Evolutionary conservation across 2,113 vertebrate genomes (phyloP).

Genomic region (Oreotrochilus melanogaster): DNA sequence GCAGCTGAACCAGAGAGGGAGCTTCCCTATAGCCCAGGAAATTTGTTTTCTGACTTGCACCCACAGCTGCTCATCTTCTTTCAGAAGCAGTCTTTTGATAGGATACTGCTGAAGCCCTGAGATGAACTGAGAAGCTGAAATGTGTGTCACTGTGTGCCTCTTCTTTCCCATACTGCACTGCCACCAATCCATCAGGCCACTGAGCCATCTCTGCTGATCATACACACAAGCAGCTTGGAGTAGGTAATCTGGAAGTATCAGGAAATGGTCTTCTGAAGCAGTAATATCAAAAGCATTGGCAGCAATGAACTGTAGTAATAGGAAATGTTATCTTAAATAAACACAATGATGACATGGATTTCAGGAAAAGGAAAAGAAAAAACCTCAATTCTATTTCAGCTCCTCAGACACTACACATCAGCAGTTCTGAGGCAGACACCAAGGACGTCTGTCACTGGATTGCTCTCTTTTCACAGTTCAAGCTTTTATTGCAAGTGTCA

Average conservation of each 20-base stretch:
- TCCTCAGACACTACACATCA: neutral
- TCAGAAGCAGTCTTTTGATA: neutral
- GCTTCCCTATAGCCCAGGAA: neutral
- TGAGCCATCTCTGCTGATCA: neutral
- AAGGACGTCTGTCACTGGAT: neutral
- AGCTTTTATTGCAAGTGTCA: neutral
- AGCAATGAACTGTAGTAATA: neutral
- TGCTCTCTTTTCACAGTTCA: neutral
- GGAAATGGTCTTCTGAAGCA: neutral
- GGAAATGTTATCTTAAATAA: neutral
- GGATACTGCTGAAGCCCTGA: neutral
- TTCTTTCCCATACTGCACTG: neutral
- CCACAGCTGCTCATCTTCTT: accelerated
- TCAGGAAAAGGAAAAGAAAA: neutral
- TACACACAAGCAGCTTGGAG: neutral
- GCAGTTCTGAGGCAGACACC: neutral
- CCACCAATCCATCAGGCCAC: neutral
- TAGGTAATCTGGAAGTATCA: neutral
- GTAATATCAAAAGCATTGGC: neutral
- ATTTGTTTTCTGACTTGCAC: neutral
- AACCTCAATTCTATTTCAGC: neutral
- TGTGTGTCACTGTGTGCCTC: neutral
- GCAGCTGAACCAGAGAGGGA: neutral
- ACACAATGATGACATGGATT: neutral
- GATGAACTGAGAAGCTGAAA: neutral